Conservation (phyloP, 2,797 vertebrate species). For the Sternotherus odoratus region DNA sequence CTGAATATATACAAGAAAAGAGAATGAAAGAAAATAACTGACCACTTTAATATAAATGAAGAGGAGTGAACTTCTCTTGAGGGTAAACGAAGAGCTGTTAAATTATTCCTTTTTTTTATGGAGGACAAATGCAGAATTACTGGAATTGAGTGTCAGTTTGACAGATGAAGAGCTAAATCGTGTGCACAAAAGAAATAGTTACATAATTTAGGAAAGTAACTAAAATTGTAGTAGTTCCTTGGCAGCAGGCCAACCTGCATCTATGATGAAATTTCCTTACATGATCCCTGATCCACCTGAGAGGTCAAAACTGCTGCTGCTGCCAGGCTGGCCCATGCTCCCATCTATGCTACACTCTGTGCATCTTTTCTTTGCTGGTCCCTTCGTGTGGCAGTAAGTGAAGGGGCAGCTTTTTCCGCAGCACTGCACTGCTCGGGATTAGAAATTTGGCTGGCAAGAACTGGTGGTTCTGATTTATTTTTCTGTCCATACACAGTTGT, state of each 20-base stretch:
- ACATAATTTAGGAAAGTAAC: neutral
- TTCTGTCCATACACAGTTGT: neutral
- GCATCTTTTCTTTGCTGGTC: neutral
- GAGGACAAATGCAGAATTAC: neutral
- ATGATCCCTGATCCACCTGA: accelerated
- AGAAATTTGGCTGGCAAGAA: neutral
- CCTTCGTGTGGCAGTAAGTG: accelerated
- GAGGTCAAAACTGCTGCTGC: neutral
- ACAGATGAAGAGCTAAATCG: neutral
- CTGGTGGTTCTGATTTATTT: neutral
- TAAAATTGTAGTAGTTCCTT: neutral
- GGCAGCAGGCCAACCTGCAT: neutral
- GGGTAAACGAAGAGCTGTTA: neutral
- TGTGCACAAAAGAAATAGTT: neutral
- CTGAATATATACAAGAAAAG: neutral
- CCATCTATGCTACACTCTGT: neutral
- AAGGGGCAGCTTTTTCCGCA: neutral
- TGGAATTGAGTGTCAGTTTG: neutral
- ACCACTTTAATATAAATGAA: neutral
- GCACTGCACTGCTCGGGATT: neutral
- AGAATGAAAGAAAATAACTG: neutral
- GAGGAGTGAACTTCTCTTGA: neutral
- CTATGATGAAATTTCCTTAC: neutral
- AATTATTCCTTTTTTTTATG: neutral
- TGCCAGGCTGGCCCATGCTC: neutral